Conservation (phyloP, 2,888 invertebrate species). For the Oscheius myriophilus region DNA sequence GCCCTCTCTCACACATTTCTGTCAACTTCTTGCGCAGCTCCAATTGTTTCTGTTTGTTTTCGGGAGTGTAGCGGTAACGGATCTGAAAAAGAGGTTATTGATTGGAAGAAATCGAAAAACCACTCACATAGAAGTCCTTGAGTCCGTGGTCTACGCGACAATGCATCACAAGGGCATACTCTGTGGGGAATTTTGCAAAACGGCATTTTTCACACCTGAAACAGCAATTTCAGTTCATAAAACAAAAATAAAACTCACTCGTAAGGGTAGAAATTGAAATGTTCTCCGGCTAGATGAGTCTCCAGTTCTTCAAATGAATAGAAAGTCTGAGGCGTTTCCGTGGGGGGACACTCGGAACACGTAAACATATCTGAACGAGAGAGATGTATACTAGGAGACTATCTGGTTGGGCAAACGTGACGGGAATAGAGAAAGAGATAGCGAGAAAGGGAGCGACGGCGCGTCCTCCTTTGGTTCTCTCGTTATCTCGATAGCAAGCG, state of each 20-base stretch:
- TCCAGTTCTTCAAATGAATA: conserved; percentile 37
- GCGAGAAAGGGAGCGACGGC: no score
- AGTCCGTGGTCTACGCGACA: conserved; percentile 49
- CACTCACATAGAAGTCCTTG: conserved; percentile 51
- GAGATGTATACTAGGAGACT: no score
- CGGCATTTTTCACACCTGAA: conserved; percentile 60
- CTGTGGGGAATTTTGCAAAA: conserved; percentile 62
- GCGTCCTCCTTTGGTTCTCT: no score
- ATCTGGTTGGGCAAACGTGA: no score
- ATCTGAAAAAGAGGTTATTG: conserved; percentile 26
- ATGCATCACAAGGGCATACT: conserved; percentile 52
- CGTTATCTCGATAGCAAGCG: no score
- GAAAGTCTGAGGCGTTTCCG: no score
- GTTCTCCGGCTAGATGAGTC: conserved; percentile 43
- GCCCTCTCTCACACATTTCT: neutral
- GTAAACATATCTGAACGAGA: no score
- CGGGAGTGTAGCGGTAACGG: conserved; percentile 37
- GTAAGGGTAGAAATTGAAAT: conserved; percentile 42
- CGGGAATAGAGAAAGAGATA: no score
- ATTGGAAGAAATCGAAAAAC: neutral
- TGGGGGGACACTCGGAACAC: no score
- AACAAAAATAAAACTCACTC: conserved; percentile 39
- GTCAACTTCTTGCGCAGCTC: conserved; percentile 20
- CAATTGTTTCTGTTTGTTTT: conserved; percentile 24
- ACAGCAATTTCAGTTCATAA: conserved; percentile 4